Base-by-base conservation (phyloP, 2,113 vertebrate genomes). In the Podarcis raffonei region DNA sequence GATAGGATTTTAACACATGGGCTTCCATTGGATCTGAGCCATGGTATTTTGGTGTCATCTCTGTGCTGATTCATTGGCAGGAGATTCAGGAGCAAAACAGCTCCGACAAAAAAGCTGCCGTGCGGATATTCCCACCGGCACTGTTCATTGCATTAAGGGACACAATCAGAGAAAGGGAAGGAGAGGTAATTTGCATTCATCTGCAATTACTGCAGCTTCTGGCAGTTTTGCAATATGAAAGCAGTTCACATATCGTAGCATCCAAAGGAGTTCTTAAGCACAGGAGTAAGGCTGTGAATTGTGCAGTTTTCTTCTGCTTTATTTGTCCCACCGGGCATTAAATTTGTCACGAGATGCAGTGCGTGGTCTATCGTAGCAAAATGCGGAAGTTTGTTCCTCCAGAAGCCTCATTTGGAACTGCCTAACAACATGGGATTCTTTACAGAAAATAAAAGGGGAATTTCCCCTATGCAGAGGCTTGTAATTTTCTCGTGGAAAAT, bases 401-500 rank as follows among this genome's bases (percentile, higher is more conserved):
- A 91, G 69, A 91, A 90, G 80, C 11, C 83, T 88, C 81, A 87
- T 75, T 57, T 62, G 90, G 89, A 35, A 53, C 6, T 3, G 78
- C 85, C 78, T 27, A 85, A 91, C 72, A 15, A 8, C 35, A 86
- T 87, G 57, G 87, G 72, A 62, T n/a, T 1, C 2, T 66, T 84
- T 87, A 84, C 79, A 80, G 65, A 81, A 53, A 88, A 88, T 57
- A 65, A 75, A 87, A 68, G 30, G n/a, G 85, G 22, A 3, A 86
- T 39, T 0, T 2, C 83, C 85, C 87, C 90, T 1, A 20, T 75
- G 1, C 0, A 39, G 37, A 30, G 87, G 69, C 53, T 84, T 68
- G 4, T 62, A 1, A 78, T 84, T 91, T 93, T 89, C 71, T 87
- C 25, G 68, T 68, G 88, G 32, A 92, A 85, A 84, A 88, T 16